Base-by-base conservation (phyloP, 92 coral and sea anemone genomes). In the Anthopleura xanthogrammica region DNA sequence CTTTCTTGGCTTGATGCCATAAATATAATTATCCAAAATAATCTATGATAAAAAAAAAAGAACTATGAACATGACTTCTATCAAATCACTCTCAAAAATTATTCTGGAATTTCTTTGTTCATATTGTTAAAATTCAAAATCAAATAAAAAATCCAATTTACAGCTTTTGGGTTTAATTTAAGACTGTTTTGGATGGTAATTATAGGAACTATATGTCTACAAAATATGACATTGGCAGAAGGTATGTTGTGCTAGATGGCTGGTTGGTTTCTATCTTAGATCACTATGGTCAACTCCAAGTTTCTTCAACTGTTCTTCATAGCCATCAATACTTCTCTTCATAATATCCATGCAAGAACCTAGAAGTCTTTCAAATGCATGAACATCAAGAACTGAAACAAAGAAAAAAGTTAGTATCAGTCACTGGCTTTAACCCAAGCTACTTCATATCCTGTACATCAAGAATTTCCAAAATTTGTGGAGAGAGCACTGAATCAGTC, bases 331-430 rank as follows among this genome's bases (percentile, higher is more conserved):
- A 85, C 80, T 96, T 86, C 99, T 88, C 83, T 96, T 96, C 99
- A 96, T 89, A 46, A 96, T 96, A n/a, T 96, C 99, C 99, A 96
- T 96, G 62, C 99, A 96, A 36, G 99, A 95, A 20, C 99, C 99
- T 66, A 96, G 89, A 46, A 96, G 92, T 77, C 99, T 87, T 82
- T 96, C 99, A 80, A 96, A 96, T 14, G 99, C 99, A 77, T 96
- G 99, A 60, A 96, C 95, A 89, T 96, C 99, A 10, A 96, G 91
- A 79, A 89, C 99, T 95, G 76, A 42, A 80, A 88, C 54, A 80
- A 58, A 82, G 41, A 41, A 5, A 48, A 12, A 46, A 58, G 36
- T 0, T 29, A 29, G 36, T 29, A 29, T 29, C 36, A 29, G 36
- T 29, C 36, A 29, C 36, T 29, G 36, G 36, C 36, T 29, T 29